Base-by-base conservation (phyloP, 92 coral and sea anemone species). In the Anthopleura xanthogrammica region DNA sequence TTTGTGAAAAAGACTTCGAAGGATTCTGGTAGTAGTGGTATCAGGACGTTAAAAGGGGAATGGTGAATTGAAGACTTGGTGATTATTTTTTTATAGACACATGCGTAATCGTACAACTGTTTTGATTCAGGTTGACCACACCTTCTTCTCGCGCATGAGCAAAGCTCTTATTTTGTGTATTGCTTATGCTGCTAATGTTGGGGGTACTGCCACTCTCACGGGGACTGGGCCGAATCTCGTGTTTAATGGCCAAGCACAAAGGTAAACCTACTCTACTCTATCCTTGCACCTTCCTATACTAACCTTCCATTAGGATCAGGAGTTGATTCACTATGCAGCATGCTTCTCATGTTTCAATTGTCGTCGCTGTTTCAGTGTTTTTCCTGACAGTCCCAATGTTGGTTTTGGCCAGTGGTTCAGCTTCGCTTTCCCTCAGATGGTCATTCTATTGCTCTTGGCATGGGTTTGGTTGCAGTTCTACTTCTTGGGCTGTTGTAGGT, bases 171-270 rank as follows among this genome's bases (percentile, higher is more conserved):
- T 92, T 19, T 75, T 92, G 84, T 87, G 90, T 40, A 82, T 92
- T 11, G 95, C 95, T 2, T 92, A 92, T 74, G 93, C 95, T 60
- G 95, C 95, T 23, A 92, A 92, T 83, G 87, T 92, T 13, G 95
- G 95, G 13, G 95, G 95, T 13, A 92, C 95, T 1, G 91, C 95
- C 12, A 92, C 95, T 10, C 85, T 92, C 2, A 92, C 93, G 72
- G 95, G 95, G 40, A 92, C 95, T 73, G 95, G 93, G 12, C 85
- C 95, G 0, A 92, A 92, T 68, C 81, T 92, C 17, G 95, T 91
- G 23, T 90, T 92, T 54, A 85, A 84, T 65, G 95, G 95, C 16
- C 95, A 92, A 77, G 83, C 86, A 36, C 90, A 92, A 65, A 87
- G 90, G 95, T 92, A 79, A 77, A 74, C 29, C 70, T 13, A 62